Conservation (phyloP, 2,797 vertebrate species). For the Vipera ursinii region DNA sequence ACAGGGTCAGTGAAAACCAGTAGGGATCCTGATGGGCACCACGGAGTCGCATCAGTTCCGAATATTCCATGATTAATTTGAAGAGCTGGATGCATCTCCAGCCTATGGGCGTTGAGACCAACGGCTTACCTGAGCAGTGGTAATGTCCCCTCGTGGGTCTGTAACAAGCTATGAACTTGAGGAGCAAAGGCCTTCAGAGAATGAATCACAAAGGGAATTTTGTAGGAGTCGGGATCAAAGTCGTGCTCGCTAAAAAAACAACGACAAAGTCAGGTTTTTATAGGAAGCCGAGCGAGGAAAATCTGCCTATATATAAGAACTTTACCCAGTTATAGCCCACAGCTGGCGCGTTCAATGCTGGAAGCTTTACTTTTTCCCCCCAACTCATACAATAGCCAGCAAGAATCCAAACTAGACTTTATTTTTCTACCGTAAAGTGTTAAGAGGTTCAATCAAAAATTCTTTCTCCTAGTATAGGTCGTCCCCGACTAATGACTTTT, state of each 20-base stretch:
- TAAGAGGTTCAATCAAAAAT: background rate
- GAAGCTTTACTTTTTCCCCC: background rate
- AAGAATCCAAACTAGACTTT: background rate
- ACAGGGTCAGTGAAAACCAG: background rate
- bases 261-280: background rate
- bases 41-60: background rate
- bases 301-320: background rate
- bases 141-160: slow-evolving; percentile 91
- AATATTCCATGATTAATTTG: rapidly evolving
- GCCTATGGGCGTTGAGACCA: background rate
- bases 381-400: too few relatives aligned
- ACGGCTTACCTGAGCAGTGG: slow-evolving; percentile 86
- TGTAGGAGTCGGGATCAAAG: slow-evolving; percentile 93
- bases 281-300: background rate
- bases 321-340: background rate
- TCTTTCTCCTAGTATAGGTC: too few relatives aligned
- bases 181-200: slow-evolving; percentile 88
- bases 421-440: background rate
- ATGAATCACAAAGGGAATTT: slow-evolving; percentile 88
- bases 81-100: background rate
- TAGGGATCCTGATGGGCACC: background rate
- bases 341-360: too few relatives aligned
- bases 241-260: slow-evolving; percentile 83
- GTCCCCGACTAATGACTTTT: too few relatives aligned
- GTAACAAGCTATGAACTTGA: slow-evolving; percentile 91